Evolutionary conservation across 2,888 invertebrate species (phyloP).

Genomic region (Troides oblongomaculatus): DNA sequence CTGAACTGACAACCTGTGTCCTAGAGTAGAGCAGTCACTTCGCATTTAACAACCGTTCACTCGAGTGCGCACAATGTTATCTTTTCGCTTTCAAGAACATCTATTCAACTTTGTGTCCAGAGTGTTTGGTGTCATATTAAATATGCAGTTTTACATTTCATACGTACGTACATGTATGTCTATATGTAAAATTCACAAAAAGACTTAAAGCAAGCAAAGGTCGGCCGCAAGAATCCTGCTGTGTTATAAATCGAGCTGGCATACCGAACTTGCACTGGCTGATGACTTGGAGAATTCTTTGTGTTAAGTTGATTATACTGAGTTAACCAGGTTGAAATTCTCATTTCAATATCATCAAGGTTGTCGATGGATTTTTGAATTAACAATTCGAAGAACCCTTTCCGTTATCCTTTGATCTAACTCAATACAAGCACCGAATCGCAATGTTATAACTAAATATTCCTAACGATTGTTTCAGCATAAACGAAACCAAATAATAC

Average conservation of each 20-base stretch:
- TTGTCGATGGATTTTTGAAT: slow-evolving; percentile 41
- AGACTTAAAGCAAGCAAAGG: slow-evolving; percentile 48
- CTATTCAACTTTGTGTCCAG: slow-evolving; percentile 25
- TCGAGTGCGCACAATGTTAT: slow-evolving; percentile 38
- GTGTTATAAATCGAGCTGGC: slow-evolving; percentile 53
- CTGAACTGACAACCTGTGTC: slow-evolving; percentile 53
- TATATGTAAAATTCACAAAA: slow-evolving; percentile 52
- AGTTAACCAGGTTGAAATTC: slow-evolving; percentile 46
- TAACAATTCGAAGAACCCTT: slow-evolving; percentile 43
- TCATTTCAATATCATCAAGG: slow-evolving; percentile 45
- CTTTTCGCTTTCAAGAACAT: slow-evolving; percentile 34
- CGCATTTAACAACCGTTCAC: slow-evolving; percentile 51
- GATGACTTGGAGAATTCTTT: slow-evolving; percentile 42
- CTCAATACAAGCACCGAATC: background rate
- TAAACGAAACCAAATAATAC: background rate
- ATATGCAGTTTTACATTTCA: slow-evolving; percentile 1
- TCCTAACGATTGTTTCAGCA: background rate
- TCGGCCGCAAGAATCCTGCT: slow-evolving; percentile 51
- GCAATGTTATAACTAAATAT: slow-evolving; percentile 26
- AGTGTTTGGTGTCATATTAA: slow-evolving; percentile 6
- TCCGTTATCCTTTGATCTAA: slow-evolving; percentile 52
- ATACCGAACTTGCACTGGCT: slow-evolving; percentile 41
- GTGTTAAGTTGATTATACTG: slow-evolving; percentile 39
- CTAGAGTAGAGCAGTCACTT: slow-evolving; percentile 60
- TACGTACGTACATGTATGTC: slow-evolving; percentile 31